Evolutionary conservation across 2,113 vertebrate genomes (phyloP), one percentile per base, ranked within the genome.

Genomic region (Thalassarche chlororhynchos): DNA sequence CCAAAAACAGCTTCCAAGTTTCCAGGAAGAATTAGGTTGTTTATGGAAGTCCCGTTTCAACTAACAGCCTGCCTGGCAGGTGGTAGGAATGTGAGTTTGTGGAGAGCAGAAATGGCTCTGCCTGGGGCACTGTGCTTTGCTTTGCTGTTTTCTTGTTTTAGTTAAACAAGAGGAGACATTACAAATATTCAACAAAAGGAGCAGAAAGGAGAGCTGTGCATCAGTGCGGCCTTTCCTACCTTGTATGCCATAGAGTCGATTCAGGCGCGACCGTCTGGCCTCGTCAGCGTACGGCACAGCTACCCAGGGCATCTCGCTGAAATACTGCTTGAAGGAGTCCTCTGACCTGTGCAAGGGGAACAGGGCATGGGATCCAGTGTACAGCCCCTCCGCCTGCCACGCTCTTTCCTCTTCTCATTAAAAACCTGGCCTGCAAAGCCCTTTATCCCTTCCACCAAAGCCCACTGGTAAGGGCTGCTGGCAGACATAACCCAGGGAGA

Each of bases 261-360:
- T 99, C 86, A 99, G 99, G 77, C 99, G 99, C 2, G 99, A 99
- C 82, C 99, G 98, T 14, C 99, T 98, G 94, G 98, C 99, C 94
- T 99, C 99, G 0, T 99, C 99, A 0, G 98, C 96, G 71, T 99
- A 99, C 1, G 99, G 99, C 69, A 99, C 98, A 0, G 99, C 99
- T 20, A 99, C 93, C 99, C 99, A 99, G 17, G 99, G 99, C 99
- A 99, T 99, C 98, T 99, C 99, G 6, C 99, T 99, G 98, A 99
- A 99, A 96, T 99, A 99, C 98, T 99, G 99, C 89, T 99, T 99
- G 97, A 99, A 99, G 9, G 99, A 99, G 81, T 99, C 99, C 97
- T 99, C 99, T 29, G 99, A 99, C 98, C 99, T 99, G 65, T 2
- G 65, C 64, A 66, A 65, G 32, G 36, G 36, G 62, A 86, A 91